These are phyloP conservation scores for Prochilodus magdalenae DNA, from an alignment of 2,113 vertebrate species.

Conservation along the genomic window DNA sequence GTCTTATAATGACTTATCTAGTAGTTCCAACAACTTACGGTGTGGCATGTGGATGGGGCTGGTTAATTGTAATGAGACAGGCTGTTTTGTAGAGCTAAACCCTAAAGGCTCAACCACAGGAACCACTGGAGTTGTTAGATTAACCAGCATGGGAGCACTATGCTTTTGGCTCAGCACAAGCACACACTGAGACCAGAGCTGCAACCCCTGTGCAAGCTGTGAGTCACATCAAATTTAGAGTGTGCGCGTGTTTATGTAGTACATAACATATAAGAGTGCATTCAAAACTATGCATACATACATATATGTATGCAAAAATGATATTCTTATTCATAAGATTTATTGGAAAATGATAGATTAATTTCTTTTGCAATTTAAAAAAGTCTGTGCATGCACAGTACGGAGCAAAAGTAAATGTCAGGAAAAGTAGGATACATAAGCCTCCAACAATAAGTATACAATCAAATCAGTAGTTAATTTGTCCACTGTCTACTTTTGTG, in stretches of 20 bases:
- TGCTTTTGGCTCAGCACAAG: slow-evolving; percentile 47
- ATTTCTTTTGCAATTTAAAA: too few relatives aligned
- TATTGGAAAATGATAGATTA: too few relatives aligned
- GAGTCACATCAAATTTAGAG: not conserved
- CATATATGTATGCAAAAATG: too few relatives aligned
- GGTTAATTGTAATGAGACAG: slow-evolving; percentile 44
- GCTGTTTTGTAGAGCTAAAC: slow-evolving; percentile 13
- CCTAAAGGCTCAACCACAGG: slow-evolving; percentile 20
- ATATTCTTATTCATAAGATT: too few relatives aligned
- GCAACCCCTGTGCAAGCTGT: not conserved
- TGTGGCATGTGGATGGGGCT: not conserved
- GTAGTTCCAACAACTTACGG: slow-evolving; percentile 40
- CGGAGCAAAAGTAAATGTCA: too few relatives aligned
- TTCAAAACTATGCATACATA: not conserved
- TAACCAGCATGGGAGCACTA: not conserved
- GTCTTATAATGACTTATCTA: slow-evolving; percentile 55
- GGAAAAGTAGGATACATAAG: too few relatives aligned
- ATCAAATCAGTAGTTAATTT: too few relatives aligned
- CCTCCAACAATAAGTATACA: too few relatives aligned
- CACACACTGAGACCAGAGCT: not conserved
- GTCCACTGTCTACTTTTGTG: too few relatives aligned
- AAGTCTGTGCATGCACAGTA: too few relatives aligned
- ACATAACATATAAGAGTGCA: not conserved
- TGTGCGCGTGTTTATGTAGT: not conserved
- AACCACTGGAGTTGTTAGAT: slow-evolving; percentile 50